These are phyloP conservation scores for Perodicticus potto DNA, from an alignment of 2,797 vertebrate species.

Conservation along the genomic window DNA sequence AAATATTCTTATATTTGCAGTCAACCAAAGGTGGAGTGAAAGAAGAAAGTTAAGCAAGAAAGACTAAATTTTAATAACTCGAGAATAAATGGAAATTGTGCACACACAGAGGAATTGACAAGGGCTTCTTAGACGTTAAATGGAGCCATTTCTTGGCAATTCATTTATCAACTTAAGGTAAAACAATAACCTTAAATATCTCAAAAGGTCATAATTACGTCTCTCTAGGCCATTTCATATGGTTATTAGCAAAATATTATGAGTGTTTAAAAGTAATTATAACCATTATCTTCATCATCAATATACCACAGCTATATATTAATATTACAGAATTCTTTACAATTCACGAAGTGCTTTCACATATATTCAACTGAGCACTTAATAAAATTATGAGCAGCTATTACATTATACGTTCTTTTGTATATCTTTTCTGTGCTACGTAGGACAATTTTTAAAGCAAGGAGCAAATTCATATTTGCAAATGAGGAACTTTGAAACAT, in stretches of 20 bases:
- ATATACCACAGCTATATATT: not conserved
- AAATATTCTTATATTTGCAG: too few relatives aligned
- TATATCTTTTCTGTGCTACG: too few relatives aligned
- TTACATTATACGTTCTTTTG: not conserved
- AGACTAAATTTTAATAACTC: too few relatives aligned
- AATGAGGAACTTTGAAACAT: too few relatives aligned
- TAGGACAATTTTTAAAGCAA: too few relatives aligned
- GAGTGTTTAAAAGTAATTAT: slow-evolving; percentile 12
- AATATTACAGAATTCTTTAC: slow-evolving; percentile 5
- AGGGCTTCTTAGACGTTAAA: not conserved
- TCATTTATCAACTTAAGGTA: not conserved
- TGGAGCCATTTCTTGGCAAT: slow-evolving; percentile 10
- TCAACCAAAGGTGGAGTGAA: too few relatives aligned
- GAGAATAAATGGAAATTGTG: not conserved
- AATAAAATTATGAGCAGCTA: slow-evolving; percentile 17
- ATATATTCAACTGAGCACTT: slow-evolving; percentile 2
- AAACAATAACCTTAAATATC: slow-evolving; percentile 3
- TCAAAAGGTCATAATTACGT: slow-evolving; percentile 37
- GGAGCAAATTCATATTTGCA: too few relatives aligned
- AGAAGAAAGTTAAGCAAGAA: too few relatives aligned
- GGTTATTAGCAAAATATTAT: slow-evolving; percentile 18
- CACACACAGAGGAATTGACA: not conserved
- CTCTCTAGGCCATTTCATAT: slow-evolving; percentile 27
- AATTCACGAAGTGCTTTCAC: slow-evolving; percentile 4
- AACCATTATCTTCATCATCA: slow-evolving; percentile 27